Percentiles rank a stretch among this genome's conserved stretches.
These are phyloP conservation scores for Accipiter cooperii DNA, from an alignment of 2,113 vertebrate genomes.

Conservation along the genomic window DNA sequence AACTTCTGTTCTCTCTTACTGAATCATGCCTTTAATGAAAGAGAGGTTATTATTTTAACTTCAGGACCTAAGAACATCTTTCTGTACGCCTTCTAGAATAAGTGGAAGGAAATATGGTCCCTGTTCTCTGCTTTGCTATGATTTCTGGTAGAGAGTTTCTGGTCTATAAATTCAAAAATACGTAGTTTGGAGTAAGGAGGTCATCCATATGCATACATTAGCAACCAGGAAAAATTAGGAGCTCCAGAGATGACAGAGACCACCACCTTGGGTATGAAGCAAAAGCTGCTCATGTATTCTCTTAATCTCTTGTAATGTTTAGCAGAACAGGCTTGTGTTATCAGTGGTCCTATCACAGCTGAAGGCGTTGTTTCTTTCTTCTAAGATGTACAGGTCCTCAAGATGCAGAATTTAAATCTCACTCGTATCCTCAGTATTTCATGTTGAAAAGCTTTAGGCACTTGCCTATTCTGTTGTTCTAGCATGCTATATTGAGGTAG, in stretches of 20 bases:
- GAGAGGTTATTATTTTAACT: background rate
- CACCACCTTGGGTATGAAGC: background rate
- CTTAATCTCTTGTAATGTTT: background rate
- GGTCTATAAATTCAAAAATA: background rate
- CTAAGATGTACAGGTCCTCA: background rate
- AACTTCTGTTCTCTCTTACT: background rate
- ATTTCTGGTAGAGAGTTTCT: background rate
- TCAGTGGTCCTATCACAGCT: background rate
- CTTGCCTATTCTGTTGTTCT: background rate
- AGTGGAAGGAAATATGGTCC: background rate
- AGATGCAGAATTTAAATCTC: background rate
- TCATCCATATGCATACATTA: background rate
- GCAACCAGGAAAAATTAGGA: background rate
- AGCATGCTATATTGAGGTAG: background rate
- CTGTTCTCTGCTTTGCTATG: background rate
- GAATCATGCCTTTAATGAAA: background rate
- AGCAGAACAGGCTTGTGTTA: background rate
- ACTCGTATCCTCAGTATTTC: background rate
- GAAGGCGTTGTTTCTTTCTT: background rate
- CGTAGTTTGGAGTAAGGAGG: background rate
- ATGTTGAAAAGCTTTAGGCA: background rate
- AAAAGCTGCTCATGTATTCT: background rate
- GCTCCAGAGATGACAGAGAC: background rate
- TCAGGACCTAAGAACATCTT: background rate
- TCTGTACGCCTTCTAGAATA: background rate